Percentiles rank a stretch among this genome's conserved stretches.
These are phyloP conservation scores for Chymomyza caudatula DNA, from an alignment of 2,888 invertebrate genomes.

Conservation along the genomic window DNA sequence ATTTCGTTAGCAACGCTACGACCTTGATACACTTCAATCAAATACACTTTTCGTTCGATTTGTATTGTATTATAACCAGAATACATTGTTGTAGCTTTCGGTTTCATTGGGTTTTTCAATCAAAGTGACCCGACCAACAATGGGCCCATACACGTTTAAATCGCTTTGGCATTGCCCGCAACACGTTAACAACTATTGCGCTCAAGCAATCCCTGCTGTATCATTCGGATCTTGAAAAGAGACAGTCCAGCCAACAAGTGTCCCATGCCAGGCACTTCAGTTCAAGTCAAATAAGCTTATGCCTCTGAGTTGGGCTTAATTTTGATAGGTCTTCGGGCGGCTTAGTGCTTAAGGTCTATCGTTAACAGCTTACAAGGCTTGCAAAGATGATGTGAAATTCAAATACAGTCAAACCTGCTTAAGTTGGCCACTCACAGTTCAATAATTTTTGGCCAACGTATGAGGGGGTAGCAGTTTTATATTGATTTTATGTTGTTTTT, in stretches of 20 bases:
- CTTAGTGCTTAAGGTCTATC: not conserved
- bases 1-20: slow-evolving; percentile 30
- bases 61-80: slow-evolving; percentile 26
- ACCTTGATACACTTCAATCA: slow-evolving; percentile 72
- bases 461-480: too few species aligned
- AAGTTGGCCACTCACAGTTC: too few species aligned
- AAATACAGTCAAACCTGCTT: too few species aligned
- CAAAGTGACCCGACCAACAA: slow-evolving; percentile 12
- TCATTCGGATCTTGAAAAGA: not conserved
- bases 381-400: not conserved
- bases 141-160: slow-evolving; percentile 28
- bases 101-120: slow-evolving; percentile 19
- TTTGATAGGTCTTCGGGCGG: not conserved
- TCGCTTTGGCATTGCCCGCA: slow-evolving; percentile 56
- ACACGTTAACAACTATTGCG: slow-evolving; percentile 34
- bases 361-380: not conserved
- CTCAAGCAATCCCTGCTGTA: not conserved
- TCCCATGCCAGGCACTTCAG: not conserved
- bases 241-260: not conserved
- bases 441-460: too few species aligned
- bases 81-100: slow-evolving; percentile 28
- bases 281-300: not conserved
- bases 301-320: not conserved
- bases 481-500: too few species aligned
- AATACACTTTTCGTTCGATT: slow-evolving; percentile 57